Percentiles rank a stretch among this genome's conserved stretches.
These are phyloP conservation scores for Amphiprion clarkii DNA, from an alignment of 2,797 vertebrate species.

Conservation along the genomic window DNA sequence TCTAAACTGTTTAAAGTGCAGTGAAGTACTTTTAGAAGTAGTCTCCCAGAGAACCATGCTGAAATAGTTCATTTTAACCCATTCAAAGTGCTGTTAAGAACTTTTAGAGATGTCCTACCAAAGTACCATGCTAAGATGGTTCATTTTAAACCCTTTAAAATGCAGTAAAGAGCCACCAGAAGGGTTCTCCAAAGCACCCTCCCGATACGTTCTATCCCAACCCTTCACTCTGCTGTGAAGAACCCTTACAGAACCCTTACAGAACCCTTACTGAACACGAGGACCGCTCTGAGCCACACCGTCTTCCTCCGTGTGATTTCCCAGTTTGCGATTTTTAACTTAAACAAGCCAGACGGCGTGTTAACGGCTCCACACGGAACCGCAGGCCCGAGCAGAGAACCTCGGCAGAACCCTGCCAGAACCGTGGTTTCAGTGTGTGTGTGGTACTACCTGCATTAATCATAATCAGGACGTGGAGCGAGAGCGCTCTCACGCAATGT, in stretches of 20 bases:
- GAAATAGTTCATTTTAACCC: not conserved
- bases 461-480: constrained; percentile 83
- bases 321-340: constrained; percentile 49
- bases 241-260: constrained; percentile 11
- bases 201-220: not conserved
- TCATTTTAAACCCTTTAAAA: not conserved
- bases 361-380: constrained; percentile 60
- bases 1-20: not conserved
- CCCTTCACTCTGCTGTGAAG: not conserved
- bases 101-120: no score
- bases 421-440: constrained; percentile 69
- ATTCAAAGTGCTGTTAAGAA: no score
- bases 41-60: no score
- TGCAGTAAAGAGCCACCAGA: not conserved
- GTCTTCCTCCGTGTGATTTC: constrained; percentile 27
- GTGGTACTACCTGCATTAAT: constrained; percentile 85
- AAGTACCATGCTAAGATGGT: not conserved
- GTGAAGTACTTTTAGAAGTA: not conserved
- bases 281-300: not conserved
- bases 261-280: constrained; percentile 6
- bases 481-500: constrained; percentile 86
- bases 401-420: constrained; percentile 70
- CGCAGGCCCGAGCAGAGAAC: constrained; percentile 43
- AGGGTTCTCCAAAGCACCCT: not conserved
- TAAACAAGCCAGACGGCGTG: constrained; percentile 53